Base-by-base conservation (phyloP, 1,140 invertebrate species). In the Drosophila micromelanica region DNA sequence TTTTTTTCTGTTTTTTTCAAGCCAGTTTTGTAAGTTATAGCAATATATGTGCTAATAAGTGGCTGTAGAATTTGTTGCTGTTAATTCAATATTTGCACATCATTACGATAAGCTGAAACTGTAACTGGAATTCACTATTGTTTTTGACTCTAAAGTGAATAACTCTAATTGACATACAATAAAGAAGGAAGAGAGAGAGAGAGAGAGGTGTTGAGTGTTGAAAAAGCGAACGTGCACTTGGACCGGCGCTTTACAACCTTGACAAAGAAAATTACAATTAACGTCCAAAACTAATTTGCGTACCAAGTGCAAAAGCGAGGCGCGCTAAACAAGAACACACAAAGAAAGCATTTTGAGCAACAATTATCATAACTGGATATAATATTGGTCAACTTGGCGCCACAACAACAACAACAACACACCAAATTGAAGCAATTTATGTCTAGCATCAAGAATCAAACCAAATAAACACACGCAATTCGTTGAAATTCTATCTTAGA, bases 231-330 rank as follows among this genome's bases (percentile, higher is more conserved):
- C n/a, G n/a, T 17, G 63, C 73, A 51, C 46, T 11, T 65, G 48
- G 6, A 27, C 27, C 1, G 4, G 32, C 45, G 63, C 46, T 57
- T 9, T 23, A 71, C 63, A 87, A 87, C 82, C 82, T 87, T 87
- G 78, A 89, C 78, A 87, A 76, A 76, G 82, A 87, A 82, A 82
- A 70, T 82, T 62, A 60, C 75, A 87, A 86, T 86, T 80, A 84
- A 76, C 81, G 57, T 35, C 38, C 63, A 54, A 32, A 42, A 57
- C 68, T 65, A 80, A 82, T 82, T 78, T 78, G 78, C 63, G 61
- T 74, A 75, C 38, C 42, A 32, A 60, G 45, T 48, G 63, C 49
- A 68, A 38, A 68, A 61, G 3, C 59, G 12, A 35, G n/a, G 12
- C 20, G 48, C 27, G 48, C n/a, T 49, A 15, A 43, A n/a, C 8